phyloP scores from a whole-genome alignment of 2,888 invertebrate species.

The Dasysyrphus tricinctus region DNA sequence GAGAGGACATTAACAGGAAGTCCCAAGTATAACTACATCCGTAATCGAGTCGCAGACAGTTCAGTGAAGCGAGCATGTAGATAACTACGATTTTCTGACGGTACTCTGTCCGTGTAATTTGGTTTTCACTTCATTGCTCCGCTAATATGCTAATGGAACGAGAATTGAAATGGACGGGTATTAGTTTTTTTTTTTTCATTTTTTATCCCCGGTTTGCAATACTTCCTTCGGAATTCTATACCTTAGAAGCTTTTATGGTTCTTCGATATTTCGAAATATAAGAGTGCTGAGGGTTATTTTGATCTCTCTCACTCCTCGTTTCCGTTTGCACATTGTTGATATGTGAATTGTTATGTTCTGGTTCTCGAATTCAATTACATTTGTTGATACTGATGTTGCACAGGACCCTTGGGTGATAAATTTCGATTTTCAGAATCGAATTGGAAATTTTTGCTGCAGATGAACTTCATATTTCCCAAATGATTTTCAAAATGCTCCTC shows the following conservation, averaged over 20 bases:
- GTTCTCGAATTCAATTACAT: conserved; percentile 57
- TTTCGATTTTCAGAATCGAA: conserved; percentile 27
- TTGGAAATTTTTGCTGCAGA: conserved; percentile 18
- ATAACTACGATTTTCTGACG: conserved; percentile 47
- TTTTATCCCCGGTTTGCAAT: conserved; percentile 1
- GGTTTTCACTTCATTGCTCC: conserved; percentile 64
- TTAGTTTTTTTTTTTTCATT: neutral
- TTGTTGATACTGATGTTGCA: conserved; percentile 31
- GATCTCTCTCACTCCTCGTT: neutral
- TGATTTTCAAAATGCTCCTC: conserved; percentile 8
- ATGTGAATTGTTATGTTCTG: conserved; percentile 48
- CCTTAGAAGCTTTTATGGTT: conserved; percentile 27
- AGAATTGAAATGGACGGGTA: conserved; percentile 46
- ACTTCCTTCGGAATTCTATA: neutral
- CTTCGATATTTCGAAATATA: neutral
- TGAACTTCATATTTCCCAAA: conserved; percentile 42
- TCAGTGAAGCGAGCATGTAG: conserved; percentile 37
- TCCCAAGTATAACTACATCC: conserved; percentile 42
- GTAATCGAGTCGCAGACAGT: conserved; percentile 50
- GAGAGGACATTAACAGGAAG: conserved; percentile 42
- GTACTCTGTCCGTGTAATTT: conserved; percentile 55
- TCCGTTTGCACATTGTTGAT: neutral
- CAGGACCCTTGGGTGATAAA: conserved; percentile 18
- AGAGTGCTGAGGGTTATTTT: conserved; percentile 20
- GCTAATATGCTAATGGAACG: conserved; percentile 65